A percentile compares a stretch with the other conserved stretches of the same genome.
Evolutionary conservation across 2,113 vertebrate genomes (phyloP).

Genomic region (Scomber japonicus): DNA sequence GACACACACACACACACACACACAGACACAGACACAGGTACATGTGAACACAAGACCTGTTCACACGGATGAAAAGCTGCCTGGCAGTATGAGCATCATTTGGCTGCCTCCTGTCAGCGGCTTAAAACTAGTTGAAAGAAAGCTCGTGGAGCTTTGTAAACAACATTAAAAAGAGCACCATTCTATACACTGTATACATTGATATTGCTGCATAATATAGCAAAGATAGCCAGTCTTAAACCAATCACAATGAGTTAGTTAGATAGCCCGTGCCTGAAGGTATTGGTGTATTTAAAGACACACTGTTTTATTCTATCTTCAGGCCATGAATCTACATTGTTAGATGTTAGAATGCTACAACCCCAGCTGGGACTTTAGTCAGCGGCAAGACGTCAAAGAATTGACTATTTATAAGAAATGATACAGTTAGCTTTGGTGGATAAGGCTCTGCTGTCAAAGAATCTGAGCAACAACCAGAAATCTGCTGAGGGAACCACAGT

Average conservation of each 20-base stretch:
- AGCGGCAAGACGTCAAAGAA: not conserved
- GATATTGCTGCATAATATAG: not conserved
- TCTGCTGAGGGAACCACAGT: too few species aligned
- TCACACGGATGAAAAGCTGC: conserved; percentile 20
- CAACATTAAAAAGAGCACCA: not conserved
- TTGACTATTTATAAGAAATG: too few species aligned
- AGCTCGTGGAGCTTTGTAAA: conserved; percentile 13
- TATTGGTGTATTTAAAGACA: not conserved
- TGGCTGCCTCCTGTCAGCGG: conserved; percentile 20
- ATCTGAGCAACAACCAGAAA: too few species aligned
- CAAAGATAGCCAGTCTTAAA: not conserved
- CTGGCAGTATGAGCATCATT: conserved; percentile 1
- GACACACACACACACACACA: not conserved
- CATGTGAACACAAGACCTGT: conserved; percentile 1
- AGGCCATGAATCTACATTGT: not conserved
- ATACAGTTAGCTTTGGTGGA: too few species aligned
- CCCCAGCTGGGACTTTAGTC: not conserved
- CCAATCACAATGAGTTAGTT: not conserved
- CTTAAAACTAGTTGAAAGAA: conserved; percentile 32
- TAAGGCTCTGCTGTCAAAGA: too few species aligned
- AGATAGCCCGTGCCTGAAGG: not conserved
- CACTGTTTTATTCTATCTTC: not conserved
- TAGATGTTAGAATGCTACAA: not conserved
- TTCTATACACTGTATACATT: not conserved
- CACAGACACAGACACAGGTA: not conserved